phyloP scores from a whole-genome alignment of 2,113 vertebrate genomes.

The Rhegmatorhina hoffmannsi region DNA sequence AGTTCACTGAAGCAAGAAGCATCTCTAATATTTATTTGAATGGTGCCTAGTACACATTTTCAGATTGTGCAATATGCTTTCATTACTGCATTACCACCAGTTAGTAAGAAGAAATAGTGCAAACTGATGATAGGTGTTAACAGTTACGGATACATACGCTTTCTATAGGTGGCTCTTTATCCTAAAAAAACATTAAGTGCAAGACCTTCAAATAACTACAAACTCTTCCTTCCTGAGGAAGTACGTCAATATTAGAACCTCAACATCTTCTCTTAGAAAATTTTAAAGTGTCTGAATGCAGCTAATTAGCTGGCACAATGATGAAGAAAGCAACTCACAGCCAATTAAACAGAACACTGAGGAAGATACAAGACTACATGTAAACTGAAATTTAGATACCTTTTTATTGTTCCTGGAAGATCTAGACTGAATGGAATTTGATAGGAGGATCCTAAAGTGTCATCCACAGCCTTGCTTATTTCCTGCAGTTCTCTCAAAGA shows the following conservation, averaged over 20 bases:
- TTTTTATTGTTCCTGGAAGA: conserved; percentile 75
- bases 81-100: neutral
- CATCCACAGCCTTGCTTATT: conserved; percentile 77
- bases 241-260: neutral
- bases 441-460: conserved; percentile 75
- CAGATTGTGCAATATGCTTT: neutral
- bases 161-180: neutral
- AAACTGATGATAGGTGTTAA: neutral
- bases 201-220: neutral
- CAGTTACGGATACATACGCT: neutral
- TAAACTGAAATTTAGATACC: conserved; percentile 69
- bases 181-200: neutral
- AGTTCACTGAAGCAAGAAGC: neutral
- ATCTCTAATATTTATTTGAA: neutral
- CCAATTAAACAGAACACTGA: neutral
- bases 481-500: conserved; percentile 77
- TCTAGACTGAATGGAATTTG: conserved; percentile 70
- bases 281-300: neutral
- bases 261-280: neutral
- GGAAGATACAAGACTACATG: neutral
- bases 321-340: neutral
- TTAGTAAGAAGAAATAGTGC: neutral
- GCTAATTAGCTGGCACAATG: neutral
- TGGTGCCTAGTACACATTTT: neutral
- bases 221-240: neutral